Percentiles rank a stretch among this genome's conserved stretches.
phyloP scores from a whole-genome alignment of 2,797 vertebrate genomes.

The Myripristis murdjan region DNA sequence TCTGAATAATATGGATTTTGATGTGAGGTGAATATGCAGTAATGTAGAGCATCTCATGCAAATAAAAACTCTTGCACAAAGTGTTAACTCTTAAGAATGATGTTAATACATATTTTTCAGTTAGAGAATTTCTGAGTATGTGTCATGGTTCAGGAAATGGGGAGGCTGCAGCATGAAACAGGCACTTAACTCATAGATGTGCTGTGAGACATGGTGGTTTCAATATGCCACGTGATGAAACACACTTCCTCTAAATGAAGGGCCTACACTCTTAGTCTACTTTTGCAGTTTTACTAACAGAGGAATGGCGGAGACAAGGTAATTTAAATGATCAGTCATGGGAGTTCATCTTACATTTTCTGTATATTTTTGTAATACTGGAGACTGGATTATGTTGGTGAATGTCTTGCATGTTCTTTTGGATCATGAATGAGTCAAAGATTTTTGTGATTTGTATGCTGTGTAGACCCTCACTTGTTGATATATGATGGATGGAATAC shows the following conservation, averaged over 20 bases:
- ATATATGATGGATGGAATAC: background rate
- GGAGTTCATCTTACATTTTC: slow-evolving; percentile 13
- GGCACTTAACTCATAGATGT: slow-evolving; percentile 16
- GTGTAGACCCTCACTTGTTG: slow-evolving; percentile 3
- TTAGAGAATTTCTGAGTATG: too few relatives aligned
- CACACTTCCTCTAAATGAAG: slow-evolving; percentile 73
- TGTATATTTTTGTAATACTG: background rate
- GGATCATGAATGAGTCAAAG: background rate
- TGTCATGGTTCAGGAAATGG: slow-evolving; percentile 60
- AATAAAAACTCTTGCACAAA: background rate
- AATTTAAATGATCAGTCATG: slow-evolving; percentile 25
- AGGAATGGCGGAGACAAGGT: slow-evolving; percentile 72
- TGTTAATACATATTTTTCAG: background rate
- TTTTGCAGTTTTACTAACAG: slow-evolving; percentile 27
- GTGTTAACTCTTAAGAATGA: background rate
- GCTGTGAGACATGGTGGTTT: slow-evolving; percentile 43
- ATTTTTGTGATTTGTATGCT: background rate
- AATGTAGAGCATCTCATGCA: background rate
- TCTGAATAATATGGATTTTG: too few relatives aligned
- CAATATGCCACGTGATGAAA: slow-evolving; percentile 67
- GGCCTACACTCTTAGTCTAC: slow-evolving; percentile 35
- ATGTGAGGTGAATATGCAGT: background rate
- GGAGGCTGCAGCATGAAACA: slow-evolving; percentile 54
- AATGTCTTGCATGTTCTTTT: background rate
- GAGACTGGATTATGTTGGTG: background rate